phyloP scores from a whole-genome alignment of 2,113 vertebrate species.

The Siniperca knerii region DNA sequence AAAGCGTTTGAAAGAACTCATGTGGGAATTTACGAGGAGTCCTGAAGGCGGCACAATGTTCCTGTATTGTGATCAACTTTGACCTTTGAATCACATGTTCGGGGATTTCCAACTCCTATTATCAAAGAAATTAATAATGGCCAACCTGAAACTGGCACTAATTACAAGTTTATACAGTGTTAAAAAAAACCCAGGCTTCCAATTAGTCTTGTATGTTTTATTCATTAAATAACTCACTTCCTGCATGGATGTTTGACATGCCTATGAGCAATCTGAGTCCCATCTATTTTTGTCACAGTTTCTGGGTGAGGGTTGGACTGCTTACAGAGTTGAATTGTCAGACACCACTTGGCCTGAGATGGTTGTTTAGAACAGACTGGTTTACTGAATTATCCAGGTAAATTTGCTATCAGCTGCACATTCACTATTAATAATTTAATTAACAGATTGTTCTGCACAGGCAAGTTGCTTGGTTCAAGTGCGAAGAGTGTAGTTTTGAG shows the following conservation, averaged over 20 bases:
- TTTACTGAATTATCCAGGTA: conserved; percentile 69
- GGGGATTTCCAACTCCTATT: conserved; percentile 63
- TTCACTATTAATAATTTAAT: background rate
- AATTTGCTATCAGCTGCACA: conserved; percentile 9
- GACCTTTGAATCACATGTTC: conserved; percentile 72
- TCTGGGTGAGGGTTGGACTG: conserved; percentile 53
- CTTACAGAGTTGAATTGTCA: conserved; percentile 61
- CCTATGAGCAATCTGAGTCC: conserved; percentile 68
- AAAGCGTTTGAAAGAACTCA: fast-evolving
- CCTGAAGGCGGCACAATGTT: conserved; percentile 17
- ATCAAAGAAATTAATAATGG: background rate
- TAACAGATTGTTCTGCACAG: background rate
- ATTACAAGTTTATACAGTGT: background rate
- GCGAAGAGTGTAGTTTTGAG: background rate
- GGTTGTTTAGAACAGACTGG: conserved; percentile 51
- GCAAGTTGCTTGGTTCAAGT: background rate
- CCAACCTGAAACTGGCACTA: background rate
- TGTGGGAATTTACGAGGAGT: background rate
- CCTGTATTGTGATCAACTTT: conserved; percentile 56
- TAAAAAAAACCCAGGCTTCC: background rate
- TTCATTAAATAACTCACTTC: background rate
- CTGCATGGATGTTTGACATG: conserved; percentile 25
- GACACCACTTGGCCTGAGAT: conserved; percentile 59
- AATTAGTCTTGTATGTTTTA: background rate
- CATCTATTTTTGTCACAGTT: conserved; percentile 89